phyloP scores from a whole-genome alignment of 2,113 vertebrate genomes.

The Rhizomys pruinosus region DNA sequence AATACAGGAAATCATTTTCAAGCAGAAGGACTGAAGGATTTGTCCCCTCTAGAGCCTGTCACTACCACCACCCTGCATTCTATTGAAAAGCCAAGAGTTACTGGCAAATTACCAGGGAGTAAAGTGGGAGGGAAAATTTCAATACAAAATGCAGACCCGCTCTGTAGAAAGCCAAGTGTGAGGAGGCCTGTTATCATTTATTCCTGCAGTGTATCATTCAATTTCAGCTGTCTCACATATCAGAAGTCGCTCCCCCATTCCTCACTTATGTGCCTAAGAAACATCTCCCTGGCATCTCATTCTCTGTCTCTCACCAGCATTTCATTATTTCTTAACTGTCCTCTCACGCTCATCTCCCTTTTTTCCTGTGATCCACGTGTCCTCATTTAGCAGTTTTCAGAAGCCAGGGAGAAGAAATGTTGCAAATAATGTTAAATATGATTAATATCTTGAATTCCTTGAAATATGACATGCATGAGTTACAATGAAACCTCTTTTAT shows the following conservation, averaged over 20 bases:
- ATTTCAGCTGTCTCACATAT: conserved; percentile 84
- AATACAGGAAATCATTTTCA: conserved; percentile 52
- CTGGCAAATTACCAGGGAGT: conserved; percentile 83
- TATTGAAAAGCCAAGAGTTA: conserved; percentile 82
- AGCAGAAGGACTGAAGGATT: conserved; percentile 59
- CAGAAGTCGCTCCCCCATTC: conserved; percentile 82
- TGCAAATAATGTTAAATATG: conserved; percentile 85
- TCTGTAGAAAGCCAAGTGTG: conserved; percentile 73
- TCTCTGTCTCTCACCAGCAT: conserved; percentile 78
- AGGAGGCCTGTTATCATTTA: conserved; percentile 84
- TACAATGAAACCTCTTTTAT: conserved; percentile 86
- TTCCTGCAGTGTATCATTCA: conserved; percentile 83
- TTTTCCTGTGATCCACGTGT: conserved; percentile 71
- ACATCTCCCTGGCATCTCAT: conserved; percentile 84
- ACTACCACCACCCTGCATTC: conserved; percentile 70
- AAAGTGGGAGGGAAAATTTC: conserved; percentile 80
- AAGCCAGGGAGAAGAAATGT: conserved; percentile 50
- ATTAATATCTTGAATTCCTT: conserved; percentile 87
- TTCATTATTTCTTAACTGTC: conserved; percentile 84
- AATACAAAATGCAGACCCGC: conserved; percentile 82
- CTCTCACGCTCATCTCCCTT: conserved; percentile 77
- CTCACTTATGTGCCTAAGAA: conserved; percentile 77
- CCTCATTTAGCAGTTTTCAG: conserved; percentile 79
- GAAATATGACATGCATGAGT: conserved; percentile 87
- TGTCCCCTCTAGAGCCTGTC: neutral